phyloP scores from a whole-genome alignment of 2,113 vertebrate species.

The Pterocles orientalis region DNA sequence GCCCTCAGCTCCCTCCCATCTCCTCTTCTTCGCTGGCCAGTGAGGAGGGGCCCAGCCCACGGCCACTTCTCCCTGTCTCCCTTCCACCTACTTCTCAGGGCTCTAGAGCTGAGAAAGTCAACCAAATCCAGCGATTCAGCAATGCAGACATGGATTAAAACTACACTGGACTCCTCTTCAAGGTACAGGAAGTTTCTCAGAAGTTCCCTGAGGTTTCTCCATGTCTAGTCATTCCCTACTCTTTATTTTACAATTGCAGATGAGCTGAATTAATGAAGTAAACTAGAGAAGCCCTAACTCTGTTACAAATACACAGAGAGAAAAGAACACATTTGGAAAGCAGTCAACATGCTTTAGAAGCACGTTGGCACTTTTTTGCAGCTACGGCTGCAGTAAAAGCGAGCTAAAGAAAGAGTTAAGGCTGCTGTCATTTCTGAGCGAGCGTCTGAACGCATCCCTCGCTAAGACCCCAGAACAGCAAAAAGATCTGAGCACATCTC shows the following conservation, averaged over 20 bases:
- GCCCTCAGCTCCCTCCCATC: neutral
- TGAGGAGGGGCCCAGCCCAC: neutral
- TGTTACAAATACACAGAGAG: neutral
- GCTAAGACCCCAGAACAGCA: neutral
- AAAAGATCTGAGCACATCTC: neutral
- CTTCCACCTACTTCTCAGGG: neutral
- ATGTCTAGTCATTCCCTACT: neutral
- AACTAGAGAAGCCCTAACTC: constrained; percentile 4
- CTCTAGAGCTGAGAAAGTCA: neutral
- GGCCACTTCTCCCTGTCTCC: neutral
- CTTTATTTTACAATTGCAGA: constrained; percentile 5
- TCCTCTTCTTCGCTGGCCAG: neutral
- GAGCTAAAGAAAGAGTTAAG: constrained; percentile 17
- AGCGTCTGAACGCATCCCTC: neutral
- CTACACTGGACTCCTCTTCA: neutral
- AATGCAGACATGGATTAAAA: neutral
- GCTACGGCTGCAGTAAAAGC: neutral
- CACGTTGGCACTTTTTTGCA: neutral
- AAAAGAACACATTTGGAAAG: neutral
- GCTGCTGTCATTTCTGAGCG: neutral
- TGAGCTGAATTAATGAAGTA: constrained; percentile 12
- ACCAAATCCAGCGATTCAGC: neutral
- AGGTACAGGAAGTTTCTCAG: neutral
- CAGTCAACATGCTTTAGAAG: neutral
- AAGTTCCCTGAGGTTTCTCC: neutral